Conservation (phyloP, 1,140 invertebrate species). For the Trypoxylus dichotomus region DNA sequence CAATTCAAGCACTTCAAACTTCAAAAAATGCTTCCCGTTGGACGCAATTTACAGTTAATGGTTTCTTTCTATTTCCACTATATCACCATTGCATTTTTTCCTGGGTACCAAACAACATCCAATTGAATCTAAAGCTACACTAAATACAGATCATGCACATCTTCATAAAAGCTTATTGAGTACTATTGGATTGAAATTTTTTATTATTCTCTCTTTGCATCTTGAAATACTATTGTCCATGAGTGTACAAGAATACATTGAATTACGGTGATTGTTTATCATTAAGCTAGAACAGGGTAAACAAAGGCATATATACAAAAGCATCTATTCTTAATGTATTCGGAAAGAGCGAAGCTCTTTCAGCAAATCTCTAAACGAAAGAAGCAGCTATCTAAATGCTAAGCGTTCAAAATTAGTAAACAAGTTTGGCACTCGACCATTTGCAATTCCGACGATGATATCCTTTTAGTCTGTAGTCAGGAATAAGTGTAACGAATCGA, state of each 20-base stretch:
- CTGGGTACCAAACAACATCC: too few relatives aligned
- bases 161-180: too few relatives aligned
- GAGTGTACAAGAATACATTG: background rate
- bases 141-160: too few relatives aligned
- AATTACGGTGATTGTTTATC: background rate
- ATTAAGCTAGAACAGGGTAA: background rate
- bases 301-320: background rate
- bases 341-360: background rate
- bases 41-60: too few relatives aligned
- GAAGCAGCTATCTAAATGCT: background rate
- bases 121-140: too few relatives aligned
- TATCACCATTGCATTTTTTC: too few relatives aligned
- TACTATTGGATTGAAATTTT: too few relatives aligned
- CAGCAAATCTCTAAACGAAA: background rate
- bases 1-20: too few relatives aligned
- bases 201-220: background rate
- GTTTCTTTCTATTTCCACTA: too few relatives aligned
- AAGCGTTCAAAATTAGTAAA: background rate
- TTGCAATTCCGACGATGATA: background rate
- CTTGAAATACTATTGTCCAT: background rate
- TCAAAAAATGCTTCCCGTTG: too few relatives aligned
- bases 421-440: background rate
- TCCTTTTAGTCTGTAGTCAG: background rate
- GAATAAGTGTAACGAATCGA: slow-evolving; percentile 13
- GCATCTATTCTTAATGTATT: background rate